Evolutionary conservation across 2,888 invertebrate species (phyloP).

Genomic region (Drosophila rellima): DNA sequence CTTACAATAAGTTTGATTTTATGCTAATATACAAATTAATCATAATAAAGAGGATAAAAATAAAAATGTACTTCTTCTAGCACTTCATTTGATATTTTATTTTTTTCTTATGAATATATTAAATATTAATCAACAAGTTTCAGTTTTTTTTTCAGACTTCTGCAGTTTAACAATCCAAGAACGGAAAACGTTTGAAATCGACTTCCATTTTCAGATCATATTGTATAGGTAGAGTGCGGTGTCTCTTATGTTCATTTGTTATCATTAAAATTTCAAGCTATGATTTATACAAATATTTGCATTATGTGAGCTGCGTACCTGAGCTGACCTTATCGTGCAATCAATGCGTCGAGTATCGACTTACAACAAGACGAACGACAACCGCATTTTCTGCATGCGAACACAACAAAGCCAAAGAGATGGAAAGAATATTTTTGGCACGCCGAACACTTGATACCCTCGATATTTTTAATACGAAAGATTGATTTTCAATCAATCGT

Average conservation of each 20-base stretch:
- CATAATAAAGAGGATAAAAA: no score
- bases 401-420: constrained; percentile 34
- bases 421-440: neutral
- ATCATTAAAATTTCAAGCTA: constrained; percentile 51
- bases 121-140: no score
- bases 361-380: constrained; percentile 66
- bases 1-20: neutral
- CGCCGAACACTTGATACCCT: neutral
- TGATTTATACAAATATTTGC: constrained; percentile 67
- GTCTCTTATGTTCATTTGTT: constrained; percentile 27
- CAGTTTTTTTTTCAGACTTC: no score
- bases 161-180: no score
- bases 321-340: constrained; percentile 51
- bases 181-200: neutral
- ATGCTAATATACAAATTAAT: no score
- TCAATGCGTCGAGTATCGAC: constrained; percentile 64
- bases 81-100: no score
- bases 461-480: no score
- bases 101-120: no score
- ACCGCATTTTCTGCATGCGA: constrained; percentile 72
- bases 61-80: no score
- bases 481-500: no score
- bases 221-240: constrained; percentile 10
- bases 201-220: neutral
- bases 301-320: constrained; percentile 39